Percentiles rank a stretch among this genome's conserved stretches.
These are phyloP conservation scores for Florisuga fusca DNA, from an alignment of 2,797 vertebrate species.

Conservation along the genomic window DNA sequence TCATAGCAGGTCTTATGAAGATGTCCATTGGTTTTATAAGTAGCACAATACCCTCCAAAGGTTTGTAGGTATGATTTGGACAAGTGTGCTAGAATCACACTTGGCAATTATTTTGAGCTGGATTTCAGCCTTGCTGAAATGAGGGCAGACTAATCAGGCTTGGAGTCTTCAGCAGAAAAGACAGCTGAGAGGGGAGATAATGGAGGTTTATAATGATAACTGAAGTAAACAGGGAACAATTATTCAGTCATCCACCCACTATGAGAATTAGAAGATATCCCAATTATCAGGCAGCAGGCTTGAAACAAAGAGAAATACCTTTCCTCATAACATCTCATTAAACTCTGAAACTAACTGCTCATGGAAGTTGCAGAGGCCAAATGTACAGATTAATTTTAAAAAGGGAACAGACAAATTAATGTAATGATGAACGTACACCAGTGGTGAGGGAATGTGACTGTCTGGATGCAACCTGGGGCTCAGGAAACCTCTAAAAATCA, in stretches of 20 bases:
- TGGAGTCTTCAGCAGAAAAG: background rate
- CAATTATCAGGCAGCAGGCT: conserved; percentile 1
- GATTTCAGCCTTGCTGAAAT: conserved; percentile 46
- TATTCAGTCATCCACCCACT: conserved; percentile 33
- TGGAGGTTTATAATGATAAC: conserved; percentile 25
- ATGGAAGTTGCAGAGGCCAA: background rate
- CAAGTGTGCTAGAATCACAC: background rate
- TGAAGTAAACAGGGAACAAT: conserved; percentile 45
- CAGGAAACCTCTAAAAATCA: background rate
- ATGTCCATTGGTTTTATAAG: background rate
- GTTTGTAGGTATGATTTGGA: background rate
- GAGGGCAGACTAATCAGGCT: conserved; percentile 45
- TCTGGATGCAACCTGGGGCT: background rate
- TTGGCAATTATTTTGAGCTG: conserved; percentile 40
- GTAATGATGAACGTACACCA: background rate
- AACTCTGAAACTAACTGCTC: background rate
- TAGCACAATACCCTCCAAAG: background rate
- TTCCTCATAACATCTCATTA: conserved; percentile 26
- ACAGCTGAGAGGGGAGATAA: conserved; percentile 42
- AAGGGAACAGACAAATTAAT: background rate
- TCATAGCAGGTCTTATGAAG: background rate
- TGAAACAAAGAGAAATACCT: conserved; percentile 30
- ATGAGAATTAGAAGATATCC: conserved; percentile 33
- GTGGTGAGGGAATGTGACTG: background rate
- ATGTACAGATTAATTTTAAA: background rate